These are phyloP conservation scores for Falco rusticolus DNA, from an alignment of 2,797 vertebrate species.

Conservation along the genomic window DNA sequence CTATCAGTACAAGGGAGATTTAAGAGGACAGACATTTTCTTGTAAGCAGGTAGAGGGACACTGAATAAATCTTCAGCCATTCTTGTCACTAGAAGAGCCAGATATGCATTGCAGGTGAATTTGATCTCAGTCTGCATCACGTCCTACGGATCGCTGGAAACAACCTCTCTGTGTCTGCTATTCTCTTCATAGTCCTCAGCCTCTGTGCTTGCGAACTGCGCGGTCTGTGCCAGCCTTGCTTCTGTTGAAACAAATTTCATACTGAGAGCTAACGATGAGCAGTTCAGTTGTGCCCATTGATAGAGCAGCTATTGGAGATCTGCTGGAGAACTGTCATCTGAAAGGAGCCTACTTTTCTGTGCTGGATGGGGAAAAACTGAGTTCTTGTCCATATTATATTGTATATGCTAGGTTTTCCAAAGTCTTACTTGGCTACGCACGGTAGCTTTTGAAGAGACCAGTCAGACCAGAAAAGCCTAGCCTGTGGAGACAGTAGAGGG, in stretches of 20 bases:
- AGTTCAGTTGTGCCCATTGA: neutral
- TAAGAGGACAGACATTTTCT: neutral
- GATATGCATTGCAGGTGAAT: neutral
- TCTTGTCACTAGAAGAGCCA: neutral
- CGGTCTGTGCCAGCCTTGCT: neutral
- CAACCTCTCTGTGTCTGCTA: accelerated
- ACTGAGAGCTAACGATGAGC: neutral
- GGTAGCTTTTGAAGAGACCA: neutral
- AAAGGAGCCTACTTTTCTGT: neutral
- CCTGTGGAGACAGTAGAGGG: neutral
- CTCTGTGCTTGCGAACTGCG: neutral
- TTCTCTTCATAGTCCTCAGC: neutral
- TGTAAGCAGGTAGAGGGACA: neutral
- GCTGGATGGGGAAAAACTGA: neutral
- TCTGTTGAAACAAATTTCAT: neutral
- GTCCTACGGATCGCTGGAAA: neutral
- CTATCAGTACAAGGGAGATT: neutral
- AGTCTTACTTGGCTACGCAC: accelerated
- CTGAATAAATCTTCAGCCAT: accelerated
- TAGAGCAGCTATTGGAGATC: neutral
- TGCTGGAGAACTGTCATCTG: neutral
- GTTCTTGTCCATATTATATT: neutral
- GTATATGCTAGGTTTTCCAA: neutral
- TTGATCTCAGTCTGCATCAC: neutral
- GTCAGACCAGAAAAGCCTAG: neutral